These are phyloP conservation scores for Hypsopygia costalis DNA, from an alignment of 2,888 invertebrate species.

Conservation along the genomic window DNA sequence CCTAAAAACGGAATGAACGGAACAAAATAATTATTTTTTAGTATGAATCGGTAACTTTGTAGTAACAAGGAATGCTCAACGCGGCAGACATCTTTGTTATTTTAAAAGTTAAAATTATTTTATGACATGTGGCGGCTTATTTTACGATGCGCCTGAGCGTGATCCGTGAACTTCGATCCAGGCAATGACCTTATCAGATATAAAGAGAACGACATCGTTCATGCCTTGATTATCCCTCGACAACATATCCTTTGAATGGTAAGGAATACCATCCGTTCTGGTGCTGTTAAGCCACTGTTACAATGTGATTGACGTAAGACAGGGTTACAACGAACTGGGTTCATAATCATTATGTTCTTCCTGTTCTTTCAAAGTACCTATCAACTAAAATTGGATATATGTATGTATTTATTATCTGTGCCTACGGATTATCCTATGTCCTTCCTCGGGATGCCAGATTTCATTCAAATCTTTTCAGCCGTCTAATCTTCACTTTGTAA, in stretches of 20 bases:
- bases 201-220: conserved; percentile 67
- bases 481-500: no score
- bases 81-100: not conserved
- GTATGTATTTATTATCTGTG: no score
- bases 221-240: conserved; percentile 66
- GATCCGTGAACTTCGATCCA: conserved; percentile 54
- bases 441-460: no score
- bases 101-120: conserved; percentile 1
- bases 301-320: conserved; percentile 19
- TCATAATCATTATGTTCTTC: no score
- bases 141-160: conserved; percentile 30
- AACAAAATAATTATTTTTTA: no score
- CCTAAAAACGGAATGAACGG: no score
- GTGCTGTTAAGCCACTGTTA: not conserved
- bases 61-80: no score
- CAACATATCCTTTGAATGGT: conserved; percentile 55
- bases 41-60: no score
- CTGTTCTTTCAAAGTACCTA: no score
- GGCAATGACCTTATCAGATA: conserved; percentile 58
- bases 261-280: conserved; percentile 21
- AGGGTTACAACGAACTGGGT: not conserved
- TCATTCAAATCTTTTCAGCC: no score
- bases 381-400: no score
- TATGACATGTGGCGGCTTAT: conserved; percentile 23
- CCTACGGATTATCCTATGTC: no score